Evolutionary conservation across 2,113 vertebrate species (phyloP), one percentile per base, ranked within the genome.

Genomic region (Vireo altiloquus): DNA sequence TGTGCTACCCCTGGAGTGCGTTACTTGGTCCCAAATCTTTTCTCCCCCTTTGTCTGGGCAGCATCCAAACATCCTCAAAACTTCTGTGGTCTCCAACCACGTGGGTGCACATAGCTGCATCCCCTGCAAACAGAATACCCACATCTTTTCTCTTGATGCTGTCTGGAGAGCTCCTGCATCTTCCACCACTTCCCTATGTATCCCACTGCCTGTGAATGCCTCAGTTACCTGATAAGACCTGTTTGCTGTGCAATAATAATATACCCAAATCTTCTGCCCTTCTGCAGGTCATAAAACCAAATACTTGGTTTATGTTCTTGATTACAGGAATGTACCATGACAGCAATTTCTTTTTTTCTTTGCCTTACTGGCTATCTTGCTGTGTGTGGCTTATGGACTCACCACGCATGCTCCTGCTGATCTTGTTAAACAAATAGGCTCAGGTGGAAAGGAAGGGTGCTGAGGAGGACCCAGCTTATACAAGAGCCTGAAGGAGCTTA

Each of bases 201-300:
- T 60, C n/a, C 18, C 60, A 53, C 31, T 65, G 71, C 61, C n/a
- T 60, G 4, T 7, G 19, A n/a, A 30, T 0, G 0, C 18, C 77
- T 77, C 47, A 19, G 25, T 35, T 68, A 40, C 2, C 57, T 15
- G 60, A 59, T 9, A 13, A 82, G 44, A 5, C 28, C 19, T 20
- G 16, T 46, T 8, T 72, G 49, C 56, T 68, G 47, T 76, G 52
- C 69, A 87, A 11, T 30, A n/a, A 49, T 52, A 59, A 39, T 33
- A 76, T 7, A n/a, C 15, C 7, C 30, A 70, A 79, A 30, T 37
- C 70, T 76, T 46, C 69, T 42, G 56, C 30, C 30, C 40, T 92
- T 21, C 60, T 52, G 35, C 35, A 85, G 49, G n/a, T 25, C 50
- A 54, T 15, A 72, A 57, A 82, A 59, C 23, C 49, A 82, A 85